phyloP scores from a whole-genome alignment of 2,797 vertebrate genomes.

The Amazona finschi region DNA sequence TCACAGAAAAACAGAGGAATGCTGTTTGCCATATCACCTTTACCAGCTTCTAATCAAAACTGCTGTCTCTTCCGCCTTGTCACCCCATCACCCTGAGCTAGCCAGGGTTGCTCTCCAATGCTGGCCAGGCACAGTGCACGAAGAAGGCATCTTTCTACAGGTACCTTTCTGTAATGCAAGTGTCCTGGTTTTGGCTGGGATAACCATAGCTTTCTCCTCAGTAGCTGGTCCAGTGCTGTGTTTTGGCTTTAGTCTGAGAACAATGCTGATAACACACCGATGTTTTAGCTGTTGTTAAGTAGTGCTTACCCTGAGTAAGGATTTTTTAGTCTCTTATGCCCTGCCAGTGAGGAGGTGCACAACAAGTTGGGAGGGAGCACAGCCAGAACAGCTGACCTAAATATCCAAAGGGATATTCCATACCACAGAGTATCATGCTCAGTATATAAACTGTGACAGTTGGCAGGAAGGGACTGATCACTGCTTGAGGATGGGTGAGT shows the following conservation, averaged over 20 bases:
- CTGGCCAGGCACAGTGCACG: neutral
- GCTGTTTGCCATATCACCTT: neutral
- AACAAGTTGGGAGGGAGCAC: neutral
- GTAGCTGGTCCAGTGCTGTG: neutral
- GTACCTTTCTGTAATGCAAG: neutral
- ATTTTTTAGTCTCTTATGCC: neutral
- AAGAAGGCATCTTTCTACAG: neutral
- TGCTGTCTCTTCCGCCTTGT: neutral
- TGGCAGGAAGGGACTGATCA: neutral
- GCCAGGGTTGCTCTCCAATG: neutral
- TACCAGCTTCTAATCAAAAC: neutral
- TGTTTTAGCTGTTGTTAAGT: neutral
- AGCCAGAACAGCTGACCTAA: neutral
- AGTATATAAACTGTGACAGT: neutral
- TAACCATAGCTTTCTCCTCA: neutral
- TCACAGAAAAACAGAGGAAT: neutral
- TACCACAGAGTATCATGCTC: neutral
- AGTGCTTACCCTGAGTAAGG: neutral
- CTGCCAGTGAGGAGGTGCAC: neutral
- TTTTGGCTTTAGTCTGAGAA: neutral
- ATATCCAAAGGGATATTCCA: neutral
- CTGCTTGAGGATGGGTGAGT: neutral
- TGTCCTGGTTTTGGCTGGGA: neutral
- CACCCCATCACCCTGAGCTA: neutral
- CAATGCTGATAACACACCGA: neutral